Base-by-base conservation (phyloP, 2,888 invertebrate species). In the Sinelater perroti region DNA sequence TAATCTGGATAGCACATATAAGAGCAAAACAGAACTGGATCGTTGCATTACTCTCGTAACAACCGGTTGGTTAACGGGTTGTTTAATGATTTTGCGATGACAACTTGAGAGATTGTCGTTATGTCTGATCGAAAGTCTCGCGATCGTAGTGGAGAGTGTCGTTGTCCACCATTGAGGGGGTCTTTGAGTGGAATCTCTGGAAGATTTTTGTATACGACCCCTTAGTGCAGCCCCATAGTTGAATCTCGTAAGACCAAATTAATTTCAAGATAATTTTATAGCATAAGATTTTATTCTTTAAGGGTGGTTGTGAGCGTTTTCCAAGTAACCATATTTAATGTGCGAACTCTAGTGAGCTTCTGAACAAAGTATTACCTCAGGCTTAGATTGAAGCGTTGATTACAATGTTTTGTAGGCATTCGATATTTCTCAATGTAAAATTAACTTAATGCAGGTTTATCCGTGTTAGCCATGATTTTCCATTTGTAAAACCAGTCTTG, bases 401-500 rank as follows among this genome's bases (percentile, higher is more conserved):
- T 6, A 24, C 8, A 24, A 14, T 35, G 14, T 14, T 7, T 35
- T 16, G 2, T 7, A 3, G 35, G 35, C 16, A 35, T 35, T 35
- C 35, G 16, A 38, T 10, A 10, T 8, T 18, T 17, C 20, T 38
- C 3, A 10, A 3, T 18, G 38, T 38, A 38, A 38, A 38, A 4
- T n/a, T n/a, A n/a, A 4, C 18, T 13, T 18, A 20, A 21, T 6
- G 18, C 5, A 38, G 20, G 11, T 20, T 4, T 38, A 4, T 20
- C 20, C 2, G 14, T 35, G 35, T 35, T 14, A 5, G 18, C 16
- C 13, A 18, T 35, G 5, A 35, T 35, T 35, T 16, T 35, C 35
- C 35, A 14, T 10, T 38, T 38, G 3, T 20, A 11, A 14, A 38
- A 38, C 38, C 10, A 38, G 38, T 38, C 18, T 38, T 38, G 20